Conservation (phyloP, 2,113 vertebrate genomes). For the Archilochus colubris region DNA sequence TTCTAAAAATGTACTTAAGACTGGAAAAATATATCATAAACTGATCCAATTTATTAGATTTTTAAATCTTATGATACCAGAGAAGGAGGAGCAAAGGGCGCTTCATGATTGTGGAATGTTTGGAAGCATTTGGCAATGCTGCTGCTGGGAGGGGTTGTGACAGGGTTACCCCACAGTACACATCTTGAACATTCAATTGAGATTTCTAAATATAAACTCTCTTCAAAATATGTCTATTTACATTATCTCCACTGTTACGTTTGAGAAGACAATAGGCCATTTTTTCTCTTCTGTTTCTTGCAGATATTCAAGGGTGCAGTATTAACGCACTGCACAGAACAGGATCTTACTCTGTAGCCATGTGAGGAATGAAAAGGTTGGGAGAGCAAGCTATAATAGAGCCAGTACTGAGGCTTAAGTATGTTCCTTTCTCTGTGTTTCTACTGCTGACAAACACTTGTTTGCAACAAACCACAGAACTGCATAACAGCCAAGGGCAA, state of each 20-base stretch:
- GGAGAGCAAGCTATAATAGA: background rate
- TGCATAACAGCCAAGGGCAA: conserved; percentile 24
- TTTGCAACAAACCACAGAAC: conserved; percentile 40
- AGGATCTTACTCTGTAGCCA: background rate
- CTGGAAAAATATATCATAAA: background rate
- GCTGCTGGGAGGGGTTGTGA: background rate
- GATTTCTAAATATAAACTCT: conserved; percentile 31
- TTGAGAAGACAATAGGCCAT: background rate
- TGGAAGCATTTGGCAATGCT: background rate
- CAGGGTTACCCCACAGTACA: background rate
- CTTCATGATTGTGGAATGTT: conserved; percentile 2
- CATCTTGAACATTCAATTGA: background rate
- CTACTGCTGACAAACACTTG: conserved; percentile 21
- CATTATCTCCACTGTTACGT: background rate
- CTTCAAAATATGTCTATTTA: background rate
- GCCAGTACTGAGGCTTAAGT: background rate
- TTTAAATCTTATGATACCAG: background rate
- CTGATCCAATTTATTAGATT: background rate
- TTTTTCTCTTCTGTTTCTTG: background rate
- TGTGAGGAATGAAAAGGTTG: background rate
- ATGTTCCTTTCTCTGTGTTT: conserved; percentile 28
- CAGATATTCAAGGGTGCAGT: background rate
- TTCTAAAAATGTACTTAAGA: background rate
- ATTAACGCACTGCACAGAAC: background rate
- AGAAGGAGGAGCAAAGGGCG: background rate